These are phyloP conservation scores for Jacana jacana DNA, from an alignment of 2,113 vertebrate species.

Conservation along the genomic window DNA sequence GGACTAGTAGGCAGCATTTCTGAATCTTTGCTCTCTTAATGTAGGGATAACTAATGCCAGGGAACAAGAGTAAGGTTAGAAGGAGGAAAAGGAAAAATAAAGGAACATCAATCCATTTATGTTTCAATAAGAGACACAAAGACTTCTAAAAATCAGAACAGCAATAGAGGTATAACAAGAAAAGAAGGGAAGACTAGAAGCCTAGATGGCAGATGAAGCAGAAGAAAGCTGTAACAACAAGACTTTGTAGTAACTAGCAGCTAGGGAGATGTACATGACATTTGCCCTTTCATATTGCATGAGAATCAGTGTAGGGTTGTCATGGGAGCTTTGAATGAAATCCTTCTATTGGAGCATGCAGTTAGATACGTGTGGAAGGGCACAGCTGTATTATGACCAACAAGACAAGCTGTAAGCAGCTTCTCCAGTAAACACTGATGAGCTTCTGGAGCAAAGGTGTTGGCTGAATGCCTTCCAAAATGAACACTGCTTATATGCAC, in stretches of 20 bases:
- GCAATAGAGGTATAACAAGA: background rate
- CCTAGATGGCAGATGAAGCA: background rate
- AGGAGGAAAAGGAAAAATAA: background rate
- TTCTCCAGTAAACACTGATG: background rate
- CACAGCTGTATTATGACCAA: background rate
- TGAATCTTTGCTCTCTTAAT: background rate
- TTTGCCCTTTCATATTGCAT: rapidly evolving
- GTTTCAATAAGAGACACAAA: background rate
- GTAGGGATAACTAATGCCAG: background rate
- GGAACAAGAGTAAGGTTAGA: background rate
- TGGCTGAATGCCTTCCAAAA: background rate
- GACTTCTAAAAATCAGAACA: background rate
- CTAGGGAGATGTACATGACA: background rate
- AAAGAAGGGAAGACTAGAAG: background rate
- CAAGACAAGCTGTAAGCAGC: background rate
- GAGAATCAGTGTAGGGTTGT: background rate
- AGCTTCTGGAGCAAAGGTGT: background rate
- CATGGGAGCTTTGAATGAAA: background rate
- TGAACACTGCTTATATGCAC: background rate
- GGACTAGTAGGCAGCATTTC: background rate
- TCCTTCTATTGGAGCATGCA: background rate
- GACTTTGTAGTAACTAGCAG: background rate
- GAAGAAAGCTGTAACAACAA: background rate
- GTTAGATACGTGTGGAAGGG: background rate
- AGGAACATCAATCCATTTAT: background rate